phyloP scores from a whole-genome alignment of 2,113 vertebrate genomes.

The Xyrauchen texanus region DNA sequence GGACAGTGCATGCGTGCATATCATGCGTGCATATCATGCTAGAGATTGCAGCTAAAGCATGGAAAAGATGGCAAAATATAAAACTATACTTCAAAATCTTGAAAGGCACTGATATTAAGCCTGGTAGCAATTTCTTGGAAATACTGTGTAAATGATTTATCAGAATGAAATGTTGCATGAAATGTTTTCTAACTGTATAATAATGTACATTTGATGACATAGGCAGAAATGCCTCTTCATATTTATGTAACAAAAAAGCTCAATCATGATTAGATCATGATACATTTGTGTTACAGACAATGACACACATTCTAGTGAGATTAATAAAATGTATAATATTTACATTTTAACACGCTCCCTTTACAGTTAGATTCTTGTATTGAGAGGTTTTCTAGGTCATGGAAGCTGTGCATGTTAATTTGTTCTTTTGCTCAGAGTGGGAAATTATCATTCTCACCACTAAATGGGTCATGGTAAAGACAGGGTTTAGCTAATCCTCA shows the following conservation, averaged over 20 bases:
- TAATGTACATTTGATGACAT: background rate
- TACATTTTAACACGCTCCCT: conserved; percentile 11
- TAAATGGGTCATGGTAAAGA: conserved; percentile 73
- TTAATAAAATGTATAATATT: conserved; percentile 8
- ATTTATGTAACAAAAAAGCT: too few relatives aligned
- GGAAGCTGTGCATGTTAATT: conserved; percentile 61
- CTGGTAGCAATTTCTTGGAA: background rate
- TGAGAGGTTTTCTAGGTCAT: conserved; percentile 69
- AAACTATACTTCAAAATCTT: background rate
- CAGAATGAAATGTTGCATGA: conserved; percentile 11
- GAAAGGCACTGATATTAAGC: background rate
- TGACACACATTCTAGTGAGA: too few relatives aligned
- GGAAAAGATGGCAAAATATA: background rate
- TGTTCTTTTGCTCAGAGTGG: conserved; percentile 65
- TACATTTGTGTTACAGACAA: too few relatives aligned
- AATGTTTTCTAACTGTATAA: background rate
- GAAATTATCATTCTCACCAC: conserved; percentile 52
- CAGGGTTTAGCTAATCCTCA: conserved; percentile 19
- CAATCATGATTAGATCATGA: too few relatives aligned
- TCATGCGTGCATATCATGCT: background rate
- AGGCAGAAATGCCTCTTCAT: too few relatives aligned
- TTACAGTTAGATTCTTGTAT: conserved; percentile 34
- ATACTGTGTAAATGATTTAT: conserved; percentile 8
- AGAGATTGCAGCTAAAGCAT: background rate
- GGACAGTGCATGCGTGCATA: too few relatives aligned